phyloP scores from a whole-genome alignment of 1,140 invertebrate species.

The Drosophila kohkoa region DNA sequence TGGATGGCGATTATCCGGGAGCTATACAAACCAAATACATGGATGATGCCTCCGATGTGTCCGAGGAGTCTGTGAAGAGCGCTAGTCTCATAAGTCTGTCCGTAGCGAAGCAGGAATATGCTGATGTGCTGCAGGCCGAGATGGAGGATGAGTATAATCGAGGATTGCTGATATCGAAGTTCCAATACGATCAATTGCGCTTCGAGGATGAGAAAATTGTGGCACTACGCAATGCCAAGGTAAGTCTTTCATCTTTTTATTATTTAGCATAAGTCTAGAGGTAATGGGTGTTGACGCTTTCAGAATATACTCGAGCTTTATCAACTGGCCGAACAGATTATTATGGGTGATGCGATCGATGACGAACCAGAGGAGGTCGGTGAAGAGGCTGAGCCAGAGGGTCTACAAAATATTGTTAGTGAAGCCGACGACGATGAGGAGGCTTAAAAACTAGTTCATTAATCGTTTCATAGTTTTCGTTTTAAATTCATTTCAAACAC shows the following conservation, averaged over 20 bases:
- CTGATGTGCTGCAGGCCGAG: constrained; percentile 67
- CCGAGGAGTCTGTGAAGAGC: constrained; percentile 62
- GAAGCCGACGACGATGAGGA: too few relatives aligned
- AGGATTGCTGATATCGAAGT: constrained; percentile 71
- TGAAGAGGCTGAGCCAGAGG: constrained; percentile 18
- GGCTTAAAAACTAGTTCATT: background rate
- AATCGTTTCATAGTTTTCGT: background rate
- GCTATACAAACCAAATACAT: constrained; percentile 50
- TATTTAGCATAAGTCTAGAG: background rate
- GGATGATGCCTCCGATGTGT: constrained; percentile 71
- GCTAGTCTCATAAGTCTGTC: constrained; percentile 68
- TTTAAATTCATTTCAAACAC: background rate
- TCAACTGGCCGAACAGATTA: constrained; percentile 79
- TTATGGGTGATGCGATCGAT: constrained; percentile 67
- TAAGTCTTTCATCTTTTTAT: constrained; percentile 12
- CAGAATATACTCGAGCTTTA: constrained; percentile 78
- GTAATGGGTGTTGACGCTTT: background rate
- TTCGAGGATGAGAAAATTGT: constrained; percentile 79
- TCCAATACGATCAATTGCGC: constrained; percentile 77
- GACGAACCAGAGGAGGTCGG: constrained; percentile 51
- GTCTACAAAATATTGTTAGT: background rate
- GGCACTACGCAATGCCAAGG: constrained; percentile 72
- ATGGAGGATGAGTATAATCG: constrained; percentile 79
- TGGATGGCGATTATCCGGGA: constrained; percentile 46
- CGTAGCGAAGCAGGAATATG: constrained; percentile 72